Evolutionary conservation across 2,888 invertebrate genomes (phyloP), one percentile per base, ranked within the genome.

Genomic region (Torymus texanus): DNA sequence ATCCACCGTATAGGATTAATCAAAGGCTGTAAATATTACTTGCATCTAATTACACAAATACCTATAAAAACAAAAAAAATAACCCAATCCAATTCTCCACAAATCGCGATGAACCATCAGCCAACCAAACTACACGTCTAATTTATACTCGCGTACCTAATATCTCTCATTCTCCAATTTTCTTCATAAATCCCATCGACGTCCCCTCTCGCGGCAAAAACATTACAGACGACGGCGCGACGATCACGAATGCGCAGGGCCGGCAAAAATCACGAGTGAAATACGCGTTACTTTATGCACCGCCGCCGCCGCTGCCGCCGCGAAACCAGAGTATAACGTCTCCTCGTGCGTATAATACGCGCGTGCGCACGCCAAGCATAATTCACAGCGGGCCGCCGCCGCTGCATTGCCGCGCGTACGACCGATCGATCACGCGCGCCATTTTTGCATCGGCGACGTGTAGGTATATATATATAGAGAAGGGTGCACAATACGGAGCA

Each of bases 381-480:
- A 59, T 66, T 79, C 79, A 75, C 79, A 75, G 79, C 74, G 79
- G 77, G 75, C 53, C 66, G 56, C 41, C 53, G 58, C 50, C 41
- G 24, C 50, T 56, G 70, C 63, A 51, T 75, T 4, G 62, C 73
- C 67, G 24, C 55, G 62, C 55, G 29, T 41, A 62, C 24, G 18
- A 14, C 10, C 78, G 74, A 78, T 78, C 78, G 78, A 78, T 78
- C 78, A 78, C 62, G 58, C n/a, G 41, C 62, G 71, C 12, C 41
- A 66, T 72, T 72, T 67, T 72, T 66, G 24, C 77, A 21, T 59
- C 68, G 66, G n/a, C 55, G 50, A 13, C 13, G 18, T 50, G 63
- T 18, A 21, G 21, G 21, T 21, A 21, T 21, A 21, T 21, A 21
- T 21, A 21, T 21, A 14, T 55, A 41, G 21, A 18, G 18, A 14